Evolutionary conservation across 1,140 invertebrate species (phyloP).

Genomic region (Apis cerana): DNA sequence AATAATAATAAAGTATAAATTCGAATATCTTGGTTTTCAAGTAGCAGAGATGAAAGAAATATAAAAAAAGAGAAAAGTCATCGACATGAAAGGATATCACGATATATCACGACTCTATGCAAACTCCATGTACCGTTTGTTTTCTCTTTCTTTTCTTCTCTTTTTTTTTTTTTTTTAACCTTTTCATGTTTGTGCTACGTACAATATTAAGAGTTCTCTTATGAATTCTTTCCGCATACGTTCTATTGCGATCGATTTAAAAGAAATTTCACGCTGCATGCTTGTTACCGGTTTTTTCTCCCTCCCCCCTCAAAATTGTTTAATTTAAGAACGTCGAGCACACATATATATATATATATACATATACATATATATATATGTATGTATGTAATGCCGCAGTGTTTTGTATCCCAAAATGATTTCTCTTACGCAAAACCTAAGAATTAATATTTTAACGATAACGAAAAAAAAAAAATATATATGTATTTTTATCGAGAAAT

Average conservation of each 20-base stretch:
- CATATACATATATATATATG: too few species aligned
- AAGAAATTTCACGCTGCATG: constrained; percentile 9
- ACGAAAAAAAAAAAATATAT: constrained; percentile 4
- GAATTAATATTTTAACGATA: constrained; percentile 39
- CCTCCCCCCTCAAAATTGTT: constrained; percentile 5
- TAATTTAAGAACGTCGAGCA: constrained; percentile 28
- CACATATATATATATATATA: neutral
- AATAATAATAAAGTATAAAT: constrained; percentile 34
- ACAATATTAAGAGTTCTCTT: constrained; percentile 8
- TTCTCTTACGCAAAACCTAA: constrained; percentile 15
- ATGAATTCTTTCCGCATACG: neutral
- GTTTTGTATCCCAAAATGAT: constrained; percentile 13
- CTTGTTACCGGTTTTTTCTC: constrained; percentile 9
- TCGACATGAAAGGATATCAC: constrained; percentile 33
- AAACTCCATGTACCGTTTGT: constrained; percentile 46
- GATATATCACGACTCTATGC: constrained; percentile 5
- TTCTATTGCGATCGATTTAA: constrained; percentile 23
- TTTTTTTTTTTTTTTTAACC: neutral
- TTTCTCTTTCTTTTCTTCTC: constrained; percentile 7
- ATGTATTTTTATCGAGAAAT: constrained; percentile 47
- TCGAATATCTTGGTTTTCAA: constrained; percentile 36
- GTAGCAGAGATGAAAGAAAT: constrained; percentile 4
- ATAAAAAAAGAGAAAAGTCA: neutral
- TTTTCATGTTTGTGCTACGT: constrained; percentile 10
- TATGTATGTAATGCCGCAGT: constrained; percentile 5